A percentile compares a stretch with the other conserved stretches of the same genome.
These are phyloP conservation scores for Gymnobelideus leadbeateri DNA, from an alignment of 2,113 vertebrate genomes.

Conservation along the genomic window DNA sequence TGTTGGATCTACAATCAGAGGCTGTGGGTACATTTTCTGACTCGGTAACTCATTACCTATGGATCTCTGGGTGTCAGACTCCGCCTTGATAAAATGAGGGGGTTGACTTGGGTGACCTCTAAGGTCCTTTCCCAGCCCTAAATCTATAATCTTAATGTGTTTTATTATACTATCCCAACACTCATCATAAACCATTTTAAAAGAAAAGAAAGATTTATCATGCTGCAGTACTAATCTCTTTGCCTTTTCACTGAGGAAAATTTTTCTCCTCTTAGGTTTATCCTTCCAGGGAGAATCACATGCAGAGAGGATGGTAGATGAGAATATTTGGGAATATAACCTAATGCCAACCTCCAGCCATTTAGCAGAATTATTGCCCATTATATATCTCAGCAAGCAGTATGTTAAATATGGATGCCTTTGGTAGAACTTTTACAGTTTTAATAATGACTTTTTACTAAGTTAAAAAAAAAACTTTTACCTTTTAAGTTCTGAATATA, in stretches of 20 bases:
- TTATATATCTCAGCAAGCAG: not conserved
- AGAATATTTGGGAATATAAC: slow-evolving; percentile 19
- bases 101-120: not conserved
- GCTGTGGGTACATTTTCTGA: not conserved
- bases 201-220: slow-evolving; percentile 6
- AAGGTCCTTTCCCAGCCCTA: not conserved
- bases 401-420: not conserved
- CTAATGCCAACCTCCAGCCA: not conserved
- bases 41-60: not conserved
- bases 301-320: slow-evolving; percentile 24
- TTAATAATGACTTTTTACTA: slow-evolving; percentile 18
- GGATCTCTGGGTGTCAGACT: not conserved
- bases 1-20: not conserved
- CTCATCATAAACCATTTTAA: not conserved
- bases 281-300: not conserved
- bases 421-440: not conserved
- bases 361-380: not conserved
- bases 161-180: slow-evolving; percentile 12
- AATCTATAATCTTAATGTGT: not conserved
- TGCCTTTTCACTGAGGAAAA: slow-evolving; percentile 29
- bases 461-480: not conserved
- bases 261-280: slow-evolving; percentile 26
- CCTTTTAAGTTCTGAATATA: not conserved
- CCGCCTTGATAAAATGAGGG: not conserved
- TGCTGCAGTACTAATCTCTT: slow-evolving; percentile 20